Conservation (phyloP, 2,888 invertebrate genomes). For the Pomacea canaliculata region DNA sequence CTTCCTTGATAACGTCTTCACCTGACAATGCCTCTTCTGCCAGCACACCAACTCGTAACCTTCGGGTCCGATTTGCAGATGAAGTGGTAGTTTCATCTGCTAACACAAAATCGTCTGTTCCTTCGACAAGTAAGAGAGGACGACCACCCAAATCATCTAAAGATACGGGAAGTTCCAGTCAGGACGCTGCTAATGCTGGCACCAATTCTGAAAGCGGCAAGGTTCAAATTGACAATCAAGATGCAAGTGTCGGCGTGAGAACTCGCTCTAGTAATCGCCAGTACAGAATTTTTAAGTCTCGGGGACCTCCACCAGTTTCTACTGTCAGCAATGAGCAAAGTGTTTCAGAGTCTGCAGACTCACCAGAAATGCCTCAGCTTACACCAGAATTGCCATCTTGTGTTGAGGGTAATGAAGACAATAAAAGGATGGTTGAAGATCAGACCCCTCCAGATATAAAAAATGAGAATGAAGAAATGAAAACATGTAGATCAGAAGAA, state of each 20-base stretch:
- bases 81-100: slow-evolving; percentile 5
- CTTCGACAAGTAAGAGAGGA: background rate
- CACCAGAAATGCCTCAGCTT: slow-evolving; percentile 17
- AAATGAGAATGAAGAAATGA: slow-evolving; percentile 35
- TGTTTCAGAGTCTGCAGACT: background rate
- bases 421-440: background rate
- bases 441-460: slow-evolving; percentile 29
- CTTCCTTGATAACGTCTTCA: slow-evolving; percentile 1
- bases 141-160: background rate
- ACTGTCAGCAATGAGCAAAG: background rate
- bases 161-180: slow-evolving; percentile 2
- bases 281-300: slow-evolving; percentile 41
- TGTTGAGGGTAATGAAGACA: background rate
- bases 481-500: background rate
- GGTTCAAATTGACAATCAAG: background rate
- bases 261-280: slow-evolving; percentile 22
- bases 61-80: slow-evolving; percentile 21
- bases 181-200: background rate
- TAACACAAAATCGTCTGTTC: background rate
- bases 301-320: slow-evolving; percentile 13
- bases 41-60: slow-evolving; percentile 15
- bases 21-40: background rate
- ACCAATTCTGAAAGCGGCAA: background rate
- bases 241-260: background rate
- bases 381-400: slow-evolving; percentile 2